A percentile compares a stretch with the other conserved stretches of the same genome.
These are phyloP conservation scores for Amphipyra tragopoginis DNA, from an alignment of 2,888 invertebrate species.

Conservation along the genomic window DNA sequence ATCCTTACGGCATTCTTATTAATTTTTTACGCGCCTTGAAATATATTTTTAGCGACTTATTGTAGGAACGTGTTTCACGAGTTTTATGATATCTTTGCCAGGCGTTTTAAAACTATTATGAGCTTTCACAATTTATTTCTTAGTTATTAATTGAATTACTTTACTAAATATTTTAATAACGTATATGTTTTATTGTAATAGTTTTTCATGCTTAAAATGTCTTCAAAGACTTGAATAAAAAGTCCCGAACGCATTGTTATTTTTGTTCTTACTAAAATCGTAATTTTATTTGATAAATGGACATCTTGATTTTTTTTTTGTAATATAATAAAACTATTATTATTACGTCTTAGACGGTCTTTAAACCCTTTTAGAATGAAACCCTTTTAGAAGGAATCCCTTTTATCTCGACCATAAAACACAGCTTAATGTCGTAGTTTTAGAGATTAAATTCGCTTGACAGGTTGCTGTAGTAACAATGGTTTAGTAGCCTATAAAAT, in stretches of 20 bases:
- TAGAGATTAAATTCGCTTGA: constrained; percentile 44
- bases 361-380: constrained; percentile 32
- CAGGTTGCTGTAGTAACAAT: constrained; percentile 12
- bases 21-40: constrained; percentile 34
- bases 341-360: constrained; percentile 15
- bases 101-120: constrained; percentile 6
- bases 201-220: no score
- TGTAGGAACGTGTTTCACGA: constrained; percentile 13
- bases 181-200: no score
- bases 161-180: no score
- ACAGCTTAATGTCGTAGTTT: neutral
- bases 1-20: constrained; percentile 5
- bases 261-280: no score
- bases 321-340: neutral
- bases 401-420: constrained; percentile 30
- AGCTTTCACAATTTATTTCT: neutral
- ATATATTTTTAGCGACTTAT: constrained; percentile 38
- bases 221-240: no score
- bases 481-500: constrained; percentile 46
- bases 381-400: constrained; percentile 28
- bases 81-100: constrained; percentile 9
- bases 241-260: no score
- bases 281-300: no score
- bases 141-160: no score
- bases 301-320: no score